Evolutionary conservation across 2,113 vertebrate species (phyloP), one percentile per base, ranked within the genome.

Genomic region (Macheiramphus alcinus): DNA sequence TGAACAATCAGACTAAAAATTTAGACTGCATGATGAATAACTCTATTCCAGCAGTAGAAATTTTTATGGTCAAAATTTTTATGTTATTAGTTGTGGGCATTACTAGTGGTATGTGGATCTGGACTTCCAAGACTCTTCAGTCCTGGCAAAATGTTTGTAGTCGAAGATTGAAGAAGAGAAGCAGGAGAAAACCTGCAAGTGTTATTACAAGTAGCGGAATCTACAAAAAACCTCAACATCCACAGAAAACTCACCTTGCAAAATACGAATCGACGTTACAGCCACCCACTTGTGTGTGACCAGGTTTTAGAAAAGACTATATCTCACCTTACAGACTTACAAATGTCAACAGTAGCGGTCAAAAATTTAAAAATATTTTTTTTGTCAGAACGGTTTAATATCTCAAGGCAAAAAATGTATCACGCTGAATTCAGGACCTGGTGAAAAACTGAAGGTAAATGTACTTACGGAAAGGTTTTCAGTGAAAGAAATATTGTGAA

Each of bases 91-190:
- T 99, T 70, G 99, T 99, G 97, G 99, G 99, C 78, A 99, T 99
- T 96, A 99, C 99, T 34, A 99, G 99, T 26, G 99, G 99, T 50
- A 99, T 99, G 98, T 99, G 99, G 99, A 98, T 99, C 97, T 99
- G 99, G 99, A 99, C 99, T 47, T 99, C 99, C 87, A 99, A 99
- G 98, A 99, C 99, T 1, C 97, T 99, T 90, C 99, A 99, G 83
- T 99, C 99, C 21, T 99, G 99, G 99, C 99, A 99, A 97, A 98
- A 98, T 4, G 98, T 99, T 45, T 99, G 99, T 89, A 99, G 99
- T 97, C 98, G 98, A 86, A 98, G 99, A 93, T 86, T 99, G 40
- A 98, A 98, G 98, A 99, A 98, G 96, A 98, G 98, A 92, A 98
- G 98, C 15, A 97, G 99, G 88, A 98, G 99, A 93, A 99, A 99